These are phyloP conservation scores for Salpingus planirostris DNA, from an alignment of 2,888 invertebrate species.

Conservation along the genomic window DNA sequence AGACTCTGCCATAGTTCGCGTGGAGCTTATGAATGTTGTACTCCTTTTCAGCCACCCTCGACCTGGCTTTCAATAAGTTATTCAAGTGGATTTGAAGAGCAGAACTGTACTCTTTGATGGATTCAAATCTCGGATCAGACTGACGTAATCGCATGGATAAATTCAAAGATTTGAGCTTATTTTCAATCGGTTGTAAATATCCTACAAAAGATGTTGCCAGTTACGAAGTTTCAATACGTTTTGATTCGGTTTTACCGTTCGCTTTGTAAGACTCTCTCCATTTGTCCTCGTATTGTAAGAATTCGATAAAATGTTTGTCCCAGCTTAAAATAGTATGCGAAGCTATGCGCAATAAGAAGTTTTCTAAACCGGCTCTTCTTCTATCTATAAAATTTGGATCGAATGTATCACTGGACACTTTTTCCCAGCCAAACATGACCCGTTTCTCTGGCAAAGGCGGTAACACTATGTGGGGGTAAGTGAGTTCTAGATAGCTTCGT, in stretches of 20 bases:
- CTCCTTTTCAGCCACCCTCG: conserved; percentile 65
- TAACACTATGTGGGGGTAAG: conserved; percentile 70
- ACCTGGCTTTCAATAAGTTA: conserved; percentile 51
- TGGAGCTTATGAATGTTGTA: conserved; percentile 72
- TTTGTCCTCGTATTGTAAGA: conserved; percentile 68
- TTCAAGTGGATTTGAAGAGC: conserved; percentile 57
- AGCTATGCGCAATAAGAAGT: conserved; percentile 66
- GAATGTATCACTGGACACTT: conserved; percentile 66
- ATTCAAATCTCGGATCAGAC: conserved; percentile 64
- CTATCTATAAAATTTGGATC: conserved; percentile 79
- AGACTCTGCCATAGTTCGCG: conserved; percentile 70
- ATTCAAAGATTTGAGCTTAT: conserved; percentile 65
- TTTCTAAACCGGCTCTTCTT: conserved; percentile 73
- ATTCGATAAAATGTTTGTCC: conserved; percentile 68
- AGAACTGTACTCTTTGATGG: conserved; percentile 64
- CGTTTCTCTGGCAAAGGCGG: conserved; percentile 77
- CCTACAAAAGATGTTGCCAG: conserved; percentile 39
- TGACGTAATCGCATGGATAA: conserved; percentile 65
- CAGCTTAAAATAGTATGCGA: conserved; percentile 65
- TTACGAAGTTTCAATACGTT: background rate
- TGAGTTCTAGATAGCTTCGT: conserved; percentile 64
- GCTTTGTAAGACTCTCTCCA: conserved; percentile 72
- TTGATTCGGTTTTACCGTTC: conserved; percentile 49
- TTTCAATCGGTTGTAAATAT: conserved; percentile 67
- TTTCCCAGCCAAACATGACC: conserved; percentile 69